Base-by-base conservation (phyloP, 2,113 vertebrate genomes). In the Syngnathus floridae region DNA sequence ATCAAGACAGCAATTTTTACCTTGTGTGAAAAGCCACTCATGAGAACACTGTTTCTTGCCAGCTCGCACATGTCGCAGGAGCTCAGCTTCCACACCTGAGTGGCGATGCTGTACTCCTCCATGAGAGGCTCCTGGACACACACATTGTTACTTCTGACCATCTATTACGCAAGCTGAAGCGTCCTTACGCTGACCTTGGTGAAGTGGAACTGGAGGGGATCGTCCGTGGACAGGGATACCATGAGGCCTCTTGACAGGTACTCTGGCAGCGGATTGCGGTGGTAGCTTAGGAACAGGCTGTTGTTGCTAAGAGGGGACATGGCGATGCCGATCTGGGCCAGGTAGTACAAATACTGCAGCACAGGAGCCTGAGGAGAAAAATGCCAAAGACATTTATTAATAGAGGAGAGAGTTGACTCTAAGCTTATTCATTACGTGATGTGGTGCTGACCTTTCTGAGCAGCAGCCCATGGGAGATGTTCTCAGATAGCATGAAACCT, bases 291-390 rank as follows among this genome's bases (percentile, higher is more conserved):
- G 81, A 99, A 98, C 72, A 99, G 92, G 82, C 95, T 98, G 88
- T 99, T 99, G 90, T 99, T 98, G 84, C 96, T 99, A 64, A 98
- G 90, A 0, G 96, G 96, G 1, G 96, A 98, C 96, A 98, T 98
- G 83, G 96, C 96, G 0, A 98, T 98, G 82, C 95, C 95, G 0
- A 99, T 90, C 86, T 99, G 96, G 1, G 94, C 95, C 91, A 99
- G 85, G 89, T 99, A 99, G 80, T 98, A 99, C 52, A 99, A 90
- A 84, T 99, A 99, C 91, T 99, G 96, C 81, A 98, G 88, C 70
- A 99, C 95, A 0, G 96, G 95, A 22, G 95, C 95, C 96, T 97
- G 78, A 69, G 19, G 10, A 9, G 46, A 48, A 41, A 17, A 66
- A 6, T 0, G 64, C 0, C 12, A 46, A 63, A 54, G 10, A 74